Evolutionary conservation across 2,113 vertebrate genomes (phyloP).

Genomic region (Gymnorhina tibicen): DNA sequence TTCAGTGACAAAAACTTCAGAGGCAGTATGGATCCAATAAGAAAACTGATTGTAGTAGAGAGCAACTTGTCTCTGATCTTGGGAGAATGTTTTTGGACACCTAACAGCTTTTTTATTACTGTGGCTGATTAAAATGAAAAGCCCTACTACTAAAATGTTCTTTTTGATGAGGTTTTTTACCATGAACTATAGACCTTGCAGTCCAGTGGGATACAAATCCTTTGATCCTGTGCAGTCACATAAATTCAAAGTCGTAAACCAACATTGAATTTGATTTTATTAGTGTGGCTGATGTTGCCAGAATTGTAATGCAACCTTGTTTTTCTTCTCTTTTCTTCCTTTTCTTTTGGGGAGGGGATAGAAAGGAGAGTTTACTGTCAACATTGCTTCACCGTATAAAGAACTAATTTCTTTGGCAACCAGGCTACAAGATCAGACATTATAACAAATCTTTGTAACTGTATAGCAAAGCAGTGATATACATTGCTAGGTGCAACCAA

Average conservation of each 20-base stretch:
- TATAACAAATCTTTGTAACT: background rate
- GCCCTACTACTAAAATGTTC: conserved; percentile 75
- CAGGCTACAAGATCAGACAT: background rate
- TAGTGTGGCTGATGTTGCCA: conserved; percentile 77
- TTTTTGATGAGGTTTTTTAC: conserved; percentile 81
- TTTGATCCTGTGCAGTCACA: conserved; percentile 79
- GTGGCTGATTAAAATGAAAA: conserved; percentile 82
- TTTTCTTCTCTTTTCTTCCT: conserved; percentile 59
- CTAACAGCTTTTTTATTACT: conserved; percentile 82
- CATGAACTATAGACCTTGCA: conserved; percentile 78
- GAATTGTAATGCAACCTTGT: conserved; percentile 73
- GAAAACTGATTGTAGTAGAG: conserved; percentile 50
- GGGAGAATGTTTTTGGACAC: conserved; percentile 80
- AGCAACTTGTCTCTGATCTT: conserved; percentile 77
- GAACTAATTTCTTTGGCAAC: conserved; percentile 55
- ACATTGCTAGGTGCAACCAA: background rate
- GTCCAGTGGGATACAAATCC: conserved; percentile 75
- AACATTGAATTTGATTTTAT: conserved; percentile 80
- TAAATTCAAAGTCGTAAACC: conserved; percentile 80
- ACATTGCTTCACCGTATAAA: conserved; percentile 29
- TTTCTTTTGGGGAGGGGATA: background rate
- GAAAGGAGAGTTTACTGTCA: conserved; percentile 34
- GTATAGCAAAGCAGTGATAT: background rate
- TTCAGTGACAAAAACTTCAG: conserved; percentile 65
- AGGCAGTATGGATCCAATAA: conserved; percentile 76